Evolutionary conservation across 2,888 invertebrate genomes (phyloP), one percentile per base, ranked within the genome.

Genomic region (Pasiphila rectangulata): DNA sequence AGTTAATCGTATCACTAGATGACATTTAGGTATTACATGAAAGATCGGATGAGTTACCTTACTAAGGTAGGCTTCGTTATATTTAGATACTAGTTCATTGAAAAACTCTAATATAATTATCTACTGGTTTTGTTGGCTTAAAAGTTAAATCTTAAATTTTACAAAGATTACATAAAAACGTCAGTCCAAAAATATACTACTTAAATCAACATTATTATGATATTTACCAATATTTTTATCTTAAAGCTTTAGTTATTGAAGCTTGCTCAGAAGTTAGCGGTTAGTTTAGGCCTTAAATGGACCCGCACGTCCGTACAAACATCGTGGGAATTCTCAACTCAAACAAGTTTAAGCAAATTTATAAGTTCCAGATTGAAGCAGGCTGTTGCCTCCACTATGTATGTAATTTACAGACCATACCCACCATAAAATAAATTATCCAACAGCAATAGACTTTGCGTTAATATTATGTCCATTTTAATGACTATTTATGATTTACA

Each of bases 291-390:
- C 72, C 67, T 77, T 79, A 82, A 84, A 82, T 79, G 79, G 83
- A 75, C 79, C 81, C 81, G 75, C 84, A 84, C 84, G 83, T 85
- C 85, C 82, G 79, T 76, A 71, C 83, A 85, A 86, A 85, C 84
- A 85, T 77, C 79, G 77, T 67, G 74, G 72, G 75, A 83, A 84
- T 80, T 80, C 74, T 66, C 59, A 85, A 86, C 83, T 84, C 78
- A 84, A 86, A 85, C 83, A 86, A 85, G 70, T 84, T 86, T 79
- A 83, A 75, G 77, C 73, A 83, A 85, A 86, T 85, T 84, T 82
- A 85, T 83, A 85, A 84, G 78, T 85, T 84, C 79, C 73, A 74
- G 70, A 76, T 80, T 75, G 71, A 68, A 71, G 69, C 75, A 64
- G 67, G 61, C 75, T 73, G 77, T 67, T 73, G 70, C 69, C 69